These are phyloP conservation scores for Steinernema khuongi DNA, from an alignment of 1,140 invertebrate species.

Conservation along the genomic window DNA sequence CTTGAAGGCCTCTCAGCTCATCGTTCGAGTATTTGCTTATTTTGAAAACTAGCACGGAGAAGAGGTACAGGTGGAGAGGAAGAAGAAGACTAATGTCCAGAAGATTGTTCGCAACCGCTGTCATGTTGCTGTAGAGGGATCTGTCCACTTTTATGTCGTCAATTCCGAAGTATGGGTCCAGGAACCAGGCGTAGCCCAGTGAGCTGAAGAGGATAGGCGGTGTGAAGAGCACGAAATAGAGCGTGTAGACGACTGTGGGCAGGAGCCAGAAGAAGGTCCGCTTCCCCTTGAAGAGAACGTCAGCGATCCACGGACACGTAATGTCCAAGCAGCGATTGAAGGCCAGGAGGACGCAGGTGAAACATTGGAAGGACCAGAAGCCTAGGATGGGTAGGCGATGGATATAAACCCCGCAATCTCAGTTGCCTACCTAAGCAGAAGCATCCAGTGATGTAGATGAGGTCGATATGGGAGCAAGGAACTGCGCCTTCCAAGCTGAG, in stretches of 20 bases:
- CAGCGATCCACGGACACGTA: slow-evolving; percentile 14
- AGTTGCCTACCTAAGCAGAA: slow-evolving; percentile 17
- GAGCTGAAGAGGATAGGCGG: slow-evolving; percentile 38
- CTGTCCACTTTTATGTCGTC: not conserved
- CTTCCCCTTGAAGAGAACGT: slow-evolving; percentile 23
- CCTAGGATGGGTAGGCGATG: not conserved
- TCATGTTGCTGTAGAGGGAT: not conserved
- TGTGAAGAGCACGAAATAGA: slow-evolving; percentile 48
- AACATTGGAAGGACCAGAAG: slow-evolving; percentile 8
- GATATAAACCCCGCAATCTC: not conserved
- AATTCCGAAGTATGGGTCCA: slow-evolving; percentile 49
- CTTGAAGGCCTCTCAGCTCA: too few relatives aligned
- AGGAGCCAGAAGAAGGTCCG: slow-evolving; percentile 20
- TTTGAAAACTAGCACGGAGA: too few relatives aligned
- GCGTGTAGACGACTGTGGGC: slow-evolving; percentile 22
- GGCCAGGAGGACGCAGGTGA: slow-evolving; percentile 27
- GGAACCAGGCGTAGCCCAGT: slow-evolving; percentile 39
- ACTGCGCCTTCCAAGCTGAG: slow-evolving; percentile 20
- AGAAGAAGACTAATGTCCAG: too few relatives aligned
- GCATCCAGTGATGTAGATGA: slow-evolving; percentile 19
- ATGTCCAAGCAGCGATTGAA: slow-evolving; percentile 36
- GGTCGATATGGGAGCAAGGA: slow-evolving; percentile 19
- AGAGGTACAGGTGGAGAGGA: too few relatives aligned
- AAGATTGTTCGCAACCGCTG: too few relatives aligned
- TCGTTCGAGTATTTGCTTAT: too few relatives aligned